Percentiles rank a stretch among this genome's conserved stretches.
These are phyloP conservation scores for Hylaeus anthracinus DNA, from an alignment of 1,140 invertebrate genomes.

Conservation along the genomic window DNA sequence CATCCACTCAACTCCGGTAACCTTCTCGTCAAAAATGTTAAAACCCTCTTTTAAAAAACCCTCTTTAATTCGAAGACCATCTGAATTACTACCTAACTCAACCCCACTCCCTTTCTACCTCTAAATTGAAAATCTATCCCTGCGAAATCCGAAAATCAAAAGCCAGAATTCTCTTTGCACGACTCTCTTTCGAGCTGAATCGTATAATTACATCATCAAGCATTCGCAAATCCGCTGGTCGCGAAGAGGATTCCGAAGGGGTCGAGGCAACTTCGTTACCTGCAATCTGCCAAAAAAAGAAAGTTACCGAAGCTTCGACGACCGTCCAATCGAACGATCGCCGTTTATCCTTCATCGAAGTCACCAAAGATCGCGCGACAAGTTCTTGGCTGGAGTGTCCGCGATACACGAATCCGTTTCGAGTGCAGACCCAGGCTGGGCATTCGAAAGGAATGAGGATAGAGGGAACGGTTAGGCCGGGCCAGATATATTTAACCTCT, in stretches of 20 bases:
- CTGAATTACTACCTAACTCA: no score
- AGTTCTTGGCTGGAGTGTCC: constrained; percentile 11
- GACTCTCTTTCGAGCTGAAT: neutral
- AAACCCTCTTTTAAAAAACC: no score
- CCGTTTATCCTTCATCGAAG: constrained; percentile 13
- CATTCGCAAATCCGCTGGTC: neutral
- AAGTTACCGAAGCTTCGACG: constrained; percentile 1
- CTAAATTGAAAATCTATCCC: no score
- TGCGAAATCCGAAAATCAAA: no score
- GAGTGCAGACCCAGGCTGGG: constrained; percentile 32
- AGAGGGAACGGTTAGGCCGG: constrained; percentile 58
- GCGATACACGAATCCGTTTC: constrained; percentile 38
- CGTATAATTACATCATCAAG: neutral
- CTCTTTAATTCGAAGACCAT: no score
- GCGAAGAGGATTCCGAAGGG: neutral
- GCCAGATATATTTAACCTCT: constrained; percentile 75
- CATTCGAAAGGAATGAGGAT: constrained; percentile 65
- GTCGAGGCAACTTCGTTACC: constrained; percentile 3
- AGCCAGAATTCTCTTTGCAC: no score
- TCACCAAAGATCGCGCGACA: neutral
- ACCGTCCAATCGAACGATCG: neutral
- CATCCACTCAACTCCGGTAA: no score
- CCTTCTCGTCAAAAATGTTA: no score
- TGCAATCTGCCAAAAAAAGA: constrained; percentile 6
- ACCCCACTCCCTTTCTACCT: no score